These are phyloP conservation scores for Acanthopagrus latus DNA, from an alignment of 2,797 vertebrate species.

Conservation along the genomic window DNA sequence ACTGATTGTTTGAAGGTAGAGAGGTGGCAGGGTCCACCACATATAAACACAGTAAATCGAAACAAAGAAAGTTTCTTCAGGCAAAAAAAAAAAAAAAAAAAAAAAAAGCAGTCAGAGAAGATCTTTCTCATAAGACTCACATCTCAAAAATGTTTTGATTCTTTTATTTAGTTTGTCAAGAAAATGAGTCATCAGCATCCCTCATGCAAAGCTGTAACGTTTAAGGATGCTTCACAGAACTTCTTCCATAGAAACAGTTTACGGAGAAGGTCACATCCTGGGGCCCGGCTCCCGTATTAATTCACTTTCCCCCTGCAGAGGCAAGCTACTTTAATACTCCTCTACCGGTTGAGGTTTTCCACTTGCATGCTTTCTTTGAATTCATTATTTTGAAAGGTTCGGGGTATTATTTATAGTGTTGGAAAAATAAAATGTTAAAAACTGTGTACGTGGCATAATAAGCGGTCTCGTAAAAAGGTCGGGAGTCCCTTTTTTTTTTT, in stretches of 20 bases:
- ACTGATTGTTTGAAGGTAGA: no score
- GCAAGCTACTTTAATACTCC: conserved; percentile 40
- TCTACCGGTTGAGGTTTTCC: conserved; percentile 38
- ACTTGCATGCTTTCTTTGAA: conserved; percentile 57
- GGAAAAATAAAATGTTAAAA: conserved; percentile 53
- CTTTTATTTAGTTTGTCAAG: conserved; percentile 2
- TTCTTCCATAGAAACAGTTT: conserved; percentile 35
- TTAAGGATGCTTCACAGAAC: conserved; percentile 27
- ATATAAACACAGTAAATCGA: no score
- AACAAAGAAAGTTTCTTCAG: no score
- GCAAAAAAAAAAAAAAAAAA: no score
- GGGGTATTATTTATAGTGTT: conserved; percentile 63
- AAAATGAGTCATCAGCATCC: neutral
- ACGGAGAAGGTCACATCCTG: conserved; percentile 54
- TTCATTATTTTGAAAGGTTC: conserved; percentile 72
- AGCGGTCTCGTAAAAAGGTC: conserved; percentile 25
- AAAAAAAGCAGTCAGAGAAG: no score
- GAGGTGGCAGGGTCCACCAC: no score
- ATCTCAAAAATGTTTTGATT: no score
- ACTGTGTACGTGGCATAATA: conserved; percentile 46
- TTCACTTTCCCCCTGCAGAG: conserved; percentile 41
- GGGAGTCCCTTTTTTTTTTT: neutral
- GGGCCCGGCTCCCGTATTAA: conserved; percentile 31
- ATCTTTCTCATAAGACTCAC: no score
- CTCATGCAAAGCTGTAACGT: conserved; percentile 6